These are phyloP conservation scores for Pogonomyrmex californicus DNA, from an alignment of 1,140 invertebrate species.

Conservation along the genomic window DNA sequence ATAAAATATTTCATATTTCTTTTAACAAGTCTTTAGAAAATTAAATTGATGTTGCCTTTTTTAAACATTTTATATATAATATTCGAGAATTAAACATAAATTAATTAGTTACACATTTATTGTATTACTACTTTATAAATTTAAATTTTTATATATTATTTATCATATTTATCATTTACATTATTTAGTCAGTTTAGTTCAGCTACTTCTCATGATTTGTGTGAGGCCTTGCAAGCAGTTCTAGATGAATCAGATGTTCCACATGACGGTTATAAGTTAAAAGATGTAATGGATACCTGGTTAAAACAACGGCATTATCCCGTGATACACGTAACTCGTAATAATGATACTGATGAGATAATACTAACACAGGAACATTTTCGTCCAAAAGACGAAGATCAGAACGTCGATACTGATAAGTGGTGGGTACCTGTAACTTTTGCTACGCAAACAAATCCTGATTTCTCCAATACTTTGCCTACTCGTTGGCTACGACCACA, in stretches of 20 bases:
- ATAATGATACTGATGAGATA: constrained; percentile 84
- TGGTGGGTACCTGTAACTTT: constrained; percentile 87
- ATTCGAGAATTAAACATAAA: background rate
- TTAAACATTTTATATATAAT: too few species aligned
- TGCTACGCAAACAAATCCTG: constrained; percentile 80
- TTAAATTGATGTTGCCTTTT: too few species aligned
- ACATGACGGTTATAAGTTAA: constrained; percentile 81
- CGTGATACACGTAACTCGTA: constrained; percentile 87
- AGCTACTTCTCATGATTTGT: constrained; percentile 91
- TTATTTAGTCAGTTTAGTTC: constrained; percentile 84
- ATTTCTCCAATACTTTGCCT: constrained; percentile 84
- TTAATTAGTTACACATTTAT: background rate
- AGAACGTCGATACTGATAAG: constrained; percentile 25
- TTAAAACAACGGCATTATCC: constrained; percentile 91
- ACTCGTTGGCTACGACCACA: constrained; percentile 81
- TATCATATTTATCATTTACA: background rate
- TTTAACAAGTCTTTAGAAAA: too few species aligned
- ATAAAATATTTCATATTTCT: too few species aligned
- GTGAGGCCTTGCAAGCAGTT: constrained; percentile 89
- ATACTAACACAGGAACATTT: constrained; percentile 84
- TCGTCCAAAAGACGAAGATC: constrained; percentile 6
- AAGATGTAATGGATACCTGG: constrained; percentile 90
- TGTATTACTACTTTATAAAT: too few species aligned
- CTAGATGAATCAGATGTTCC: constrained; percentile 82
- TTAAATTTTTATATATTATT: background rate